phyloP scores from a whole-genome alignment of 1,140 invertebrate species.

The Galleria mellonella region DNA sequence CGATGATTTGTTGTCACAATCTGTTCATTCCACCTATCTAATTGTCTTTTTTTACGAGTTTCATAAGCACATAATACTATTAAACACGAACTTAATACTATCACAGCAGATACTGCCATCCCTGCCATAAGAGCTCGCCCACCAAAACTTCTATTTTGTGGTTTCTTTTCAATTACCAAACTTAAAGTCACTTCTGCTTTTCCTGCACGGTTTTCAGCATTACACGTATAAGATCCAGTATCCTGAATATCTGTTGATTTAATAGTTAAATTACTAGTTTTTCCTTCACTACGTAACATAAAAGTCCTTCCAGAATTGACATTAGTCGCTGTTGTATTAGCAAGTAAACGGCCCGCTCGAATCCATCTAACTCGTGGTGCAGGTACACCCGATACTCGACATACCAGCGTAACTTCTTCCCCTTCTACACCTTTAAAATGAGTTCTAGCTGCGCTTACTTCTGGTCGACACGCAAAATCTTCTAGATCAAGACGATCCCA shows the following conservation, averaged over 20 bases:
- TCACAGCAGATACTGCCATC: slow-evolving; percentile 64
- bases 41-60: slow-evolving; percentile 62
- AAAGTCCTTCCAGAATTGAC: slow-evolving; percentile 62
- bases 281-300: slow-evolving; percentile 61
- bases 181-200: slow-evolving; percentile 81
- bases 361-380: slow-evolving; percentile 76
- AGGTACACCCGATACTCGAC: slow-evolving; percentile 81
- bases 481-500: slow-evolving; percentile 86
- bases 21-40: slow-evolving; percentile 73
- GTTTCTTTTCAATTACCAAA: slow-evolving; percentile 78
- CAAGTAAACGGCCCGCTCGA: slow-evolving; percentile 74
- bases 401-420: slow-evolving; percentile 83
- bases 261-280: slow-evolving; percentile 81
- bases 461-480: slow-evolving; percentile 86
- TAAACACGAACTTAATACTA: slow-evolving; percentile 63
- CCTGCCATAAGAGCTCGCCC: slow-evolving; percentile 77
- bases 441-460: slow-evolving; percentile 74
- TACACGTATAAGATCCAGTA: slow-evolving; percentile 83
- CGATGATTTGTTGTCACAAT: slow-evolving; percentile 73
- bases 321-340: slow-evolving; percentile 69
- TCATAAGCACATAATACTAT: slow-evolving; percentile 63
- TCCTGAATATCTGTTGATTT: slow-evolving; percentile 81
- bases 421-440: slow-evolving; percentile 79
- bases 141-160: slow-evolving; percentile 76
- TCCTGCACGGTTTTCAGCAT: slow-evolving; percentile 86